A percentile compares a stretch with the other conserved stretches of the same genome.
Evolutionary conservation across 2,797 vertebrate species (phyloP).

Genomic region (Catamblyrhynchus diadema): DNA sequence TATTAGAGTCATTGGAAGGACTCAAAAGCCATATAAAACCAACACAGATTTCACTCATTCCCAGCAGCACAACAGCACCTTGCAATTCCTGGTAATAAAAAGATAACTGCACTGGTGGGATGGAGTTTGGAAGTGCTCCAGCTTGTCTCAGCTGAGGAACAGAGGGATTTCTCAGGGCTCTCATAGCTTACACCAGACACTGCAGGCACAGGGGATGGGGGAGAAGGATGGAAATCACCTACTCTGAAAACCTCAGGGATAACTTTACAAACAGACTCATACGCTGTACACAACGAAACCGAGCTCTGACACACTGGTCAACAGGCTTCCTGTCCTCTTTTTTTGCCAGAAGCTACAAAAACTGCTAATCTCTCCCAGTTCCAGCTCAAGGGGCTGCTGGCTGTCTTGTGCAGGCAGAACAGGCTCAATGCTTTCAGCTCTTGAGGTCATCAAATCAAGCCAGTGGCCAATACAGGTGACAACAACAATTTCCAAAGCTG

Average conservation of each 20-base stretch:
- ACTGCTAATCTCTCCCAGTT: background rate
- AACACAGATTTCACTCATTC: background rate
- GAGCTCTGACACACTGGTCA: background rate
- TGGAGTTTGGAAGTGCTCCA: background rate
- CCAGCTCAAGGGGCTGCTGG: background rate
- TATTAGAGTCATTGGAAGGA: background rate
- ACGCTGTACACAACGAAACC: background rate
- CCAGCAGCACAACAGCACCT: background rate
- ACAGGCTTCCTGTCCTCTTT: background rate
- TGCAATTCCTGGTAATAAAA: background rate
- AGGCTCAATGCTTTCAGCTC: background rate
- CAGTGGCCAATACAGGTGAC: background rate
- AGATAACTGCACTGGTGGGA: background rate
- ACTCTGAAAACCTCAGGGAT: background rate
- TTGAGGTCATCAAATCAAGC: background rate
- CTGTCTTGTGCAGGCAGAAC: background rate
- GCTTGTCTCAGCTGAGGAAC: background rate
- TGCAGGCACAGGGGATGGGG: background rate
- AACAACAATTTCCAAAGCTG: background rate
- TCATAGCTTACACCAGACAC: background rate
- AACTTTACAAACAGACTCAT: background rate
- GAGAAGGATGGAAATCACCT: background rate
- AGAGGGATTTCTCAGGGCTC: background rate
- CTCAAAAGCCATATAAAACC: background rate
- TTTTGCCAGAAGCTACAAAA: constrained; percentile 2